Evolutionary conservation across 92 coral and sea anemone genomes (phyloP).

Genomic region (Epizoanthus ramosus): DNA sequence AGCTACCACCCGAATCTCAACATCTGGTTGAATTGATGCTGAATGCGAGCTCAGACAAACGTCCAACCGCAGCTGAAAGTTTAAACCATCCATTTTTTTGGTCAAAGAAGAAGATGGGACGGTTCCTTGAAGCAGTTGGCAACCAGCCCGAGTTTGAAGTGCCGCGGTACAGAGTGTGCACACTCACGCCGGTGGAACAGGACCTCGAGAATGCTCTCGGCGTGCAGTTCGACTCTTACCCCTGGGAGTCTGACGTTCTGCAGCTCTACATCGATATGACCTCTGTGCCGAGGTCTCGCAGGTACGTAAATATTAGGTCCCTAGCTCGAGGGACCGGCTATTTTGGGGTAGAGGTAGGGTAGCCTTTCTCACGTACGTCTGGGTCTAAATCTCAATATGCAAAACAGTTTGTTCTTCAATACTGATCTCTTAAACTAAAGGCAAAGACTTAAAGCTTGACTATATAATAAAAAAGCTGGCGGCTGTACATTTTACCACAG

Average conservation of each 20-base stretch:
- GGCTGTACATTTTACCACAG: too few species aligned
- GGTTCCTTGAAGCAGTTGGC: slow-evolving; percentile 59
- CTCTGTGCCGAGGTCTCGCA: slow-evolving; percentile 19
- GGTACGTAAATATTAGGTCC: background rate
- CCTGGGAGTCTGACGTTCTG: slow-evolving; percentile 46
- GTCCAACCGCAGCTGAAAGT: slow-evolving; percentile 49
- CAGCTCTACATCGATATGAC: slow-evolving; percentile 48
- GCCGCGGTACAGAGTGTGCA: slow-evolving; percentile 20
- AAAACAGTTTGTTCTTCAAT: too few species aligned
- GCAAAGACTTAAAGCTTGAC: too few species aligned
- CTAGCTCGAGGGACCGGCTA: background rate
- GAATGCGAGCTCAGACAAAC: background rate
- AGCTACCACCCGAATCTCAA: slow-evolving; percentile 19
- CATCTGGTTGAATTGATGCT: slow-evolving; percentile 34
- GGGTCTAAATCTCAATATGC: too few species aligned
- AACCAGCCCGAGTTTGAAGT: slow-evolving; percentile 65
- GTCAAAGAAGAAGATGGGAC: slow-evolving; percentile 55
- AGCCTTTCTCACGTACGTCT: background rate
- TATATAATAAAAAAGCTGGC: too few species aligned
- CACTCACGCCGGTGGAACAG: slow-evolving; percentile 14
- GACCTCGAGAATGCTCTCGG: slow-evolving; percentile 36
- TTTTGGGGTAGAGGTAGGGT: too few species aligned
- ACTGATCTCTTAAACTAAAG: too few species aligned
- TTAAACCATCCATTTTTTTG: slow-evolving; percentile 63
- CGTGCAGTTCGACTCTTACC: background rate